Conservation (phyloP, 2,113 vertebrate species). For the Neoarius graeffei region DNA sequence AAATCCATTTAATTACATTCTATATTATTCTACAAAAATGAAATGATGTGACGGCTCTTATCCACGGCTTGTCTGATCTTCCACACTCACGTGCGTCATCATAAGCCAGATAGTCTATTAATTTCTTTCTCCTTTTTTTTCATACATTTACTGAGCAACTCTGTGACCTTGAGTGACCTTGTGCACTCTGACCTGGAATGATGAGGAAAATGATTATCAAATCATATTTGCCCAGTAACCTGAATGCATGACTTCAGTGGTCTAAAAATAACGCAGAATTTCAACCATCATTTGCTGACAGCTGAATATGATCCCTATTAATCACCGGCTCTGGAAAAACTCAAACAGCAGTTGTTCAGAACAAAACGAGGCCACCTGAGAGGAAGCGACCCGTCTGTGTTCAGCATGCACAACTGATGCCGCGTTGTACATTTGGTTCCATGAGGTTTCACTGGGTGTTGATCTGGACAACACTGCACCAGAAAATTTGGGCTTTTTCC, state of each 20-base stretch:
- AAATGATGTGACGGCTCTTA: neutral
- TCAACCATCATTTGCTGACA: slow-evolving; percentile 55
- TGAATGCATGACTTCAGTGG: slow-evolving; percentile 28
- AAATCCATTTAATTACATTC: neutral
- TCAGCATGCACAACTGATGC: neutral
- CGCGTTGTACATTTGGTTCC: neutral
- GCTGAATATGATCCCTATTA: slow-evolving; percentile 53
- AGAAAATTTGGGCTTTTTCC: neutral
- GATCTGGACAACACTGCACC: neutral
- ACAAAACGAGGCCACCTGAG: slow-evolving; percentile 38
- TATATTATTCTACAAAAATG: no score
- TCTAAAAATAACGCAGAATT: slow-evolving; percentile 55
- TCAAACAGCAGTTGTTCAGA: slow-evolving; percentile 44
- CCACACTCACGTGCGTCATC: neutral
- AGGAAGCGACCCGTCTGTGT: slow-evolving; percentile 24
- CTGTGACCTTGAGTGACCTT: slow-evolving; percentile 19
- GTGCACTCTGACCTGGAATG: neutral
- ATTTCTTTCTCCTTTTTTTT: neutral
- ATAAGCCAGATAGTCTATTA: neutral
- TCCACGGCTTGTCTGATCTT: neutral
- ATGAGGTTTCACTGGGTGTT: neutral
- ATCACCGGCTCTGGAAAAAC: slow-evolving; percentile 50
- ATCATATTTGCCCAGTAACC: slow-evolving; percentile 46
- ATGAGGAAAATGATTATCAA: slow-evolving; percentile 35
- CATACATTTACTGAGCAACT: neutral